A percentile compares a stretch with the other conserved stretches of the same genome.
Conservation (phyloP, 2,888 invertebrate genomes). For the Cosmia trapezina region DNA sequence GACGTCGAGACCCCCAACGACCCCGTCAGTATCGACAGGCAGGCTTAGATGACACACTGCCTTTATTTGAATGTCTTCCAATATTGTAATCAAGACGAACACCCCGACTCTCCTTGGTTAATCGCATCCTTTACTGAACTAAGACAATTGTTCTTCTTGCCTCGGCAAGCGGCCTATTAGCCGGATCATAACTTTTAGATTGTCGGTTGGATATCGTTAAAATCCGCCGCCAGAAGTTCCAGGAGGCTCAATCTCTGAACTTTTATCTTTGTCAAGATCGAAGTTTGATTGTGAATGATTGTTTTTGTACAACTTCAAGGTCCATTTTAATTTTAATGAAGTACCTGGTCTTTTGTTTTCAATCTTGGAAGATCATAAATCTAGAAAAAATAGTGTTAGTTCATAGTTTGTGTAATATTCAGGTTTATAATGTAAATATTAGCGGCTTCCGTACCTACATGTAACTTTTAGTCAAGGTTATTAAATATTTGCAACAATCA, state of each 20-base stretch:
- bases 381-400: conserved; percentile 7
- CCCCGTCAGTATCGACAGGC: conserved; percentile 62
- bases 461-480: conserved; percentile 40
- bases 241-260: neutral
- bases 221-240: neutral
- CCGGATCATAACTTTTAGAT: neutral
- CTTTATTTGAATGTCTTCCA: conserved; percentile 5
- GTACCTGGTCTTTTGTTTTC: conserved; percentile 11
- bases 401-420: neutral
- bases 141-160: no score
- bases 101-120: neutral
- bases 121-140: neutral
- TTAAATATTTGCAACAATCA: conserved; percentile 55
- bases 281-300: neutral
- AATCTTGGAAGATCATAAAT: conserved; percentile 13
- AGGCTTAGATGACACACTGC: conserved; percentile 8
- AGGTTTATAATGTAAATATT: conserved; percentile 44
- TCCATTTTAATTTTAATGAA: neutral
- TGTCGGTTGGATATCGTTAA: neutral
- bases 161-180: neutral
- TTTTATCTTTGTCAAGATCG: neutral
- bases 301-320: neutral
- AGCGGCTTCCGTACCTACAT: conserved; percentile 51
- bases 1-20: conserved; percentile 71
- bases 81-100: conserved; percentile 4